Percentiles rank a stretch among this genome's conserved stretches.
Evolutionary conservation across 2,113 vertebrate species (phyloP).

Genomic region (Rattus rattus): DNA sequence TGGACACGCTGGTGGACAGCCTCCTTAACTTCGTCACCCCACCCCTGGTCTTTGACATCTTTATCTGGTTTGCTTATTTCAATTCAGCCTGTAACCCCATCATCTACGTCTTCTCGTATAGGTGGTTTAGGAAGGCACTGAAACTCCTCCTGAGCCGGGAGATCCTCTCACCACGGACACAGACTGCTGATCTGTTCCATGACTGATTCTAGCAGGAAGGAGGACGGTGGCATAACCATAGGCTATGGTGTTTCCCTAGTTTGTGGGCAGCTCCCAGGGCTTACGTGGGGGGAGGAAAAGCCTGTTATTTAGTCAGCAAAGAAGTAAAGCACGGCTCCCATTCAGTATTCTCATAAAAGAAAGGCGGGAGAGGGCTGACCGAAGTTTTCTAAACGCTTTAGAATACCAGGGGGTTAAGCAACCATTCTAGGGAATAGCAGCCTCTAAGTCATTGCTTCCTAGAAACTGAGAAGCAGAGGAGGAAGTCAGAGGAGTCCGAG

Average conservation of each 20-base stretch:
- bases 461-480: not conserved
- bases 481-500: not conserved
- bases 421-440: not conserved
- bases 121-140: constrained; percentile 81
- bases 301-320: not conserved
- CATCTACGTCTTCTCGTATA: constrained; percentile 83
- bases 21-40: constrained; percentile 77
- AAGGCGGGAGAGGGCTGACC: not conserved
- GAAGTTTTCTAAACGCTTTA: not conserved
- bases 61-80: constrained; percentile 84
- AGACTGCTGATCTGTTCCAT: constrained; percentile 76
- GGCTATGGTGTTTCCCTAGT: not conserved
- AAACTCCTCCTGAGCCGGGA: constrained; percentile 74
- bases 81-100: constrained; percentile 82
- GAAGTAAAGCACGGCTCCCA: not conserved
- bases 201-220: constrained; percentile 52
- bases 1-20: constrained; percentile 74
- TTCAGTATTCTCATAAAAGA: not conserved
- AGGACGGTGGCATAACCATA: accelerated
- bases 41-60: constrained; percentile 76
- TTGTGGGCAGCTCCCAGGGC: not conserved
- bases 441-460: not conserved
- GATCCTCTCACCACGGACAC: constrained; percentile 63
- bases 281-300: not conserved
- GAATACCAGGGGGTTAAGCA: not conserved